Base-by-base conservation (phyloP, 2,888 invertebrate species). In the Caenorhabditis becei region DNA sequence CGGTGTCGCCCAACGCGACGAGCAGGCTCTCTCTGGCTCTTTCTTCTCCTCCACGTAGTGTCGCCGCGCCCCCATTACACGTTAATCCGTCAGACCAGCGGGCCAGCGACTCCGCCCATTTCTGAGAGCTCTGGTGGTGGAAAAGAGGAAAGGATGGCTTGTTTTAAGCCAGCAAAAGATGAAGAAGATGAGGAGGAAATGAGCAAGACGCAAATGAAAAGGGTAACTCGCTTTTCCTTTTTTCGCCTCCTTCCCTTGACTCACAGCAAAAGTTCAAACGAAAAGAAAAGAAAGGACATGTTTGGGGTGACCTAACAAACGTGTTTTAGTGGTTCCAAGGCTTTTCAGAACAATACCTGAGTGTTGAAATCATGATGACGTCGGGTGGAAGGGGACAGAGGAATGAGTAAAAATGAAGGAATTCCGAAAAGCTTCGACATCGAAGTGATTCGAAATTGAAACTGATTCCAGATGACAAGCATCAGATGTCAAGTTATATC, bases 1-100 rank as follows among this genome's bases (percentile, higher is more conserved):
- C 67, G 77, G 67, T 44, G 63, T 69, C 67, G 77, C 62, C 58
- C 67, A 53, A 53, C 53, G 53, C 54, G 59, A 67, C 44, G 44
- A 62, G 51, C 26, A 47, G n/a, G 61, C 70, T 70, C 71, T 72
- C 63, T 56, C 56, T 70, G 63, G 71, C 71, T 71, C 71, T 54
- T 54, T 54, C 56, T 56, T 32, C 56, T 35, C 24, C 70, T 71
- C 47, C 72, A 72, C 63, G 72, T 72, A 71, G 71, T 63, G 71
- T 71, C 71, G 71, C 62, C 74, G 65, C 74, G 65, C 74, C 65
- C 74, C 80, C 71, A 81, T 81, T 77, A 81, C 32, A 81, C 77
- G 72, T 77, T 81, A 69, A 63, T 69, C 77, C 77, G 72, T 51
- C 72, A 56, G 63, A 63, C 72, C 63, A 72, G 72, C 62, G 32